A percentile compares a stretch with the other conserved stretches of the same genome.
These are phyloP conservation scores for Orientallactaga sibirica DNA, from an alignment of 2,797 vertebrate species.

Conservation along the genomic window DNA sequence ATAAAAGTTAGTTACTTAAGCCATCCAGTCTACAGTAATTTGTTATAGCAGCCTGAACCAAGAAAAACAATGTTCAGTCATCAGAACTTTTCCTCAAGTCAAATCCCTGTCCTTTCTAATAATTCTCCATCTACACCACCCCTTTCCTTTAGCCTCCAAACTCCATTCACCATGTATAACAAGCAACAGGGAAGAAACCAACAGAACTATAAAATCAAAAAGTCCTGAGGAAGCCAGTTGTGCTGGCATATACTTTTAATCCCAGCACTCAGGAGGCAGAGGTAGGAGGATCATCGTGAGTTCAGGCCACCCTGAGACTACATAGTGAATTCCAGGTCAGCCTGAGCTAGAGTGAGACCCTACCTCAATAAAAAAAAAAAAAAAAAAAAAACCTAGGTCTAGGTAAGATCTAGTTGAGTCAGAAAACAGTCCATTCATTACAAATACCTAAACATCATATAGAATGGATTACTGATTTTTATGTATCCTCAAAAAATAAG, in stretches of 20 bases:
- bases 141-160: not conserved
- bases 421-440: not conserved
- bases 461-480: conserved; percentile 7
- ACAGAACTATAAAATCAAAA: conserved; percentile 14
- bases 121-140: not conserved
- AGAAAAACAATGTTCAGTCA: not conserved
- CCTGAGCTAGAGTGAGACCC: too few relatives aligned
- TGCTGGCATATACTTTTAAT: too few relatives aligned
- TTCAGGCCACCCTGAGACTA: too few relatives aligned
- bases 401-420: not conserved
- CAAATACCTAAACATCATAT: conserved; percentile 7
- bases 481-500: conserved; percentile 27
- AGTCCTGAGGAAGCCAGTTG: not conserved
- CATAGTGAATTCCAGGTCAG: too few relatives aligned
- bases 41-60: not conserved
- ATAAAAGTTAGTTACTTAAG: not conserved
- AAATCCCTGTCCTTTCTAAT: not conserved
- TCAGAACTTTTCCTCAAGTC: conserved; percentile 32
- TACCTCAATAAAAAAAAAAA: too few relatives aligned
- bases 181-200: not conserved
- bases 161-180: not conserved
- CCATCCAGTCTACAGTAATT: too few relatives aligned
- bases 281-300: too few relatives aligned
- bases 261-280: too few relatives aligned
- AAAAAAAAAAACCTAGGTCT: too few relatives aligned